Evolutionary conservation across 2,113 vertebrate species (phyloP).

Genomic region (Myotis lucifugus): DNA sequence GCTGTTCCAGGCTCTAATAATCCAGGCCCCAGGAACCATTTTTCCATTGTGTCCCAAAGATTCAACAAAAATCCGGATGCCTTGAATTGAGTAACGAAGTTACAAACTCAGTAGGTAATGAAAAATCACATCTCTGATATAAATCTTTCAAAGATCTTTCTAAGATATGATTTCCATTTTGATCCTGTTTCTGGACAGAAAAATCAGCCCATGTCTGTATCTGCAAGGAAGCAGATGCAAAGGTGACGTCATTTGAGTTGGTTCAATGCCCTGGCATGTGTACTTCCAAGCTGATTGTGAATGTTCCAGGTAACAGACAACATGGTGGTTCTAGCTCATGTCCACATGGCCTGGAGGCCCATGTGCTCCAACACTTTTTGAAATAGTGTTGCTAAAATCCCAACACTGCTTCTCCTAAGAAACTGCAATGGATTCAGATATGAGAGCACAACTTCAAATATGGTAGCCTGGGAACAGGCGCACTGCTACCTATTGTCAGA

Average conservation of each 20-base stretch:
- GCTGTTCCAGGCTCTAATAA: no score
- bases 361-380: neutral
- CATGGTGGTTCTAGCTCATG: neutral
- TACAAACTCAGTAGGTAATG: neutral
- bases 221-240: neutral
- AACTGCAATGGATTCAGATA: constrained; percentile 25
- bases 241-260: neutral
- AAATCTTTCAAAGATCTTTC: neutral
- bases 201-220: neutral
- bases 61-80: neutral
- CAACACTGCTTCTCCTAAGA: constrained; percentile 1
- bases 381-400: constrained; percentile 26
- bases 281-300: constrained; percentile 7
- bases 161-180: constrained; percentile 25
- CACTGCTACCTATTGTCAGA: neutral
- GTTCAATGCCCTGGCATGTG: neutral
- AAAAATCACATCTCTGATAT: neutral
- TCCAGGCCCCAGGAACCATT: neutral
- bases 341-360: neutral
- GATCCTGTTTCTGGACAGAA: constrained; percentile 18
- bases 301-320: neutral
- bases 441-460: constrained; percentile 34
- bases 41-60: neutral
- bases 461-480: constrained; percentile 8
- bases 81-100: neutral